A percentile compares a stretch with the other conserved stretches of the same genome.
Evolutionary conservation across 2,113 vertebrate genomes (phyloP).

Genomic region (Aegithalos caudatus): DNA sequence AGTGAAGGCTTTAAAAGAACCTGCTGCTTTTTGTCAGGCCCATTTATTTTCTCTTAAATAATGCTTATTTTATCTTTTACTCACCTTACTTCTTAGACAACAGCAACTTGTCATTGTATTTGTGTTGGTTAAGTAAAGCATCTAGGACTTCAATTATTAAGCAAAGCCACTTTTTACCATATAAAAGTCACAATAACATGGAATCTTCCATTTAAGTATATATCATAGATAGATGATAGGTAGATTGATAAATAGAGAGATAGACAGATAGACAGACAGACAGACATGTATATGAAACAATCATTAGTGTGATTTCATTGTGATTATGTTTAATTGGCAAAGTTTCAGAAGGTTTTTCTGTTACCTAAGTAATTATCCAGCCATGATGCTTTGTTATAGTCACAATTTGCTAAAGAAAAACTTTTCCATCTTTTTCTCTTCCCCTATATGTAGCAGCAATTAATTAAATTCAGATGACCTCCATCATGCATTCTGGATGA

Average conservation of each 20-base stretch:
- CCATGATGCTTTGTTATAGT: not conserved
- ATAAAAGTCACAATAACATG: not conserved
- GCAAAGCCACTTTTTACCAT: not conserved
- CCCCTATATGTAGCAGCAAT: not conserved
- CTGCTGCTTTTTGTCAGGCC: not conserved
- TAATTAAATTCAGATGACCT: not conserved
- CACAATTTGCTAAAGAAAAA: not conserved
- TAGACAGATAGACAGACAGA: not conserved
- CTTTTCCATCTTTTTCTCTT: not conserved
- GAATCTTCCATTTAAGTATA: not conserved
- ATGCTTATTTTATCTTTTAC: not conserved
- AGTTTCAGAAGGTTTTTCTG: not conserved
- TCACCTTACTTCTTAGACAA: not conserved
- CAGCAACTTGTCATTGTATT: not conserved
- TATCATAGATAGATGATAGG: not conserved
- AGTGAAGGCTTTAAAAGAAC: not conserved
- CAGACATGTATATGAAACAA: not conserved
- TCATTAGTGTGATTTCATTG: not conserved
- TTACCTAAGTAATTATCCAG: not conserved
- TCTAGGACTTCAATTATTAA: not conserved
- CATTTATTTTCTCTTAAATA: not conserved
- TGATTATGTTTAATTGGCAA: not conserved
- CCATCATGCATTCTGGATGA: not conserved
- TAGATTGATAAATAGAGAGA: not conserved
- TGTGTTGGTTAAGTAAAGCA: not conserved